phyloP scores from a whole-genome alignment of 2,888 invertebrate genomes.

The Nephrotoma flavescens region DNA sequence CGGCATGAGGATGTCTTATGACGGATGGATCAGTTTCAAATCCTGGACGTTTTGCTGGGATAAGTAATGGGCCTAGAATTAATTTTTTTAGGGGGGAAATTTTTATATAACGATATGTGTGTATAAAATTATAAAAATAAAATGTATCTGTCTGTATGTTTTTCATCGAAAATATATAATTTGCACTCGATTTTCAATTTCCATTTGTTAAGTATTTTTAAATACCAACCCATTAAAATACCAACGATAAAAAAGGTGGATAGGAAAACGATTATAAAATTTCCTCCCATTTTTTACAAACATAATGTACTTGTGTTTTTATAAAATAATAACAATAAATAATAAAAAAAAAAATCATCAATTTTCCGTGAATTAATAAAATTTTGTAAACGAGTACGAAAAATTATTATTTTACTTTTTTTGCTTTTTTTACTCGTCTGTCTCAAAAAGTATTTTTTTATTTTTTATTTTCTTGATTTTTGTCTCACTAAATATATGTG shows the following conservation, averaged over 20 bases:
- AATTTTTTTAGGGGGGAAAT: slow-evolving; percentile 10
- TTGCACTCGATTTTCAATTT: not conserved
- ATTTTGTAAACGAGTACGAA: not conserved
- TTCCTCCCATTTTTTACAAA: not conserved
- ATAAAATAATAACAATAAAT: not conserved
- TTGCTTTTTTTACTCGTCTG: not conserved
- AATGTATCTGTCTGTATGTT: not conserved
- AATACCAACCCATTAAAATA: not conserved
- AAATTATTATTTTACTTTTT: not conserved
- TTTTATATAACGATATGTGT: not conserved
- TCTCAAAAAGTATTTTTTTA: not conserved
- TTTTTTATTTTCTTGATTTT: not conserved
- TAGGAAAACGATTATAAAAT: not conserved
- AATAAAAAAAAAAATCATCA: not conserved
- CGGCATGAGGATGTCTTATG: slow-evolving; percentile 28
- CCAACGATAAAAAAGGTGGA: not conserved
- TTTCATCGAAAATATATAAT: not conserved
- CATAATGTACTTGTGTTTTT: not conserved
- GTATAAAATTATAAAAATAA: not conserved
- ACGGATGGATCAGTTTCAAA: slow-evolving; percentile 36
- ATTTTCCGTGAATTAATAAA: not conserved
- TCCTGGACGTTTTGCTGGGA: slow-evolving; percentile 67
- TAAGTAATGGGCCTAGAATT: slow-evolving; percentile 60
- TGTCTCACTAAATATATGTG: not conserved
- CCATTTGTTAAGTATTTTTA: not conserved